Evolutionary conservation across 53 echinoderm and acorn worm genomes (phyloP).

Genomic region (Astropecten irregularis): DNA sequence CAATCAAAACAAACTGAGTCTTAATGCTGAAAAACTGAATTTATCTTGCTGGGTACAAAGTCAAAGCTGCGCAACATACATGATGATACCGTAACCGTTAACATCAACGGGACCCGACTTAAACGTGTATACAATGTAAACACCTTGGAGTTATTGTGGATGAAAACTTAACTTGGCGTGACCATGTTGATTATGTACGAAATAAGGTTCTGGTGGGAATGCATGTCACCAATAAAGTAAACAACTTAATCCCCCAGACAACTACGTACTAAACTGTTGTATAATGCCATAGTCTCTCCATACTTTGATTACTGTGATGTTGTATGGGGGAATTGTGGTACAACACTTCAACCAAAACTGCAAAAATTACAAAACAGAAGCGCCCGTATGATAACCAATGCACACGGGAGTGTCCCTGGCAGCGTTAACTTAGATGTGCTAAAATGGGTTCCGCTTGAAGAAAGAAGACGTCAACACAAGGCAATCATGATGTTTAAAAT

Average conservation of each 20-base stretch:
- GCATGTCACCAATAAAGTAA: neutral
- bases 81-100: too few species aligned
- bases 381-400: neutral
- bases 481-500: too few species aligned
- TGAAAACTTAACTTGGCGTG: too few species aligned
- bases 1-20: neutral
- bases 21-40: too few species aligned
- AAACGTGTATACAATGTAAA: neutral
- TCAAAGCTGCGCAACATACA: neutral
- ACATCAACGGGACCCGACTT: too few species aligned
- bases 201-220: neutral
- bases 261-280: neutral
- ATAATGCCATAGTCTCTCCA: neutral
- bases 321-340: neutral
- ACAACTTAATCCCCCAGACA: neutral
- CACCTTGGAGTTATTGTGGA: neutral
- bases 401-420: neutral
- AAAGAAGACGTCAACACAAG: too few species aligned
- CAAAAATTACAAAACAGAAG: neutral
- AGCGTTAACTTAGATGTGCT: neutral
- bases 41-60: neutral
- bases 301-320: neutral
- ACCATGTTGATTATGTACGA: neutral
- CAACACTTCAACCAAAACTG: neutral
- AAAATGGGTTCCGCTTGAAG: too few species aligned